Evolutionary conservation across 2,888 invertebrate species (phyloP), one percentile per base, ranked within the genome.

Genomic region (Byasa hedistus): DNA sequence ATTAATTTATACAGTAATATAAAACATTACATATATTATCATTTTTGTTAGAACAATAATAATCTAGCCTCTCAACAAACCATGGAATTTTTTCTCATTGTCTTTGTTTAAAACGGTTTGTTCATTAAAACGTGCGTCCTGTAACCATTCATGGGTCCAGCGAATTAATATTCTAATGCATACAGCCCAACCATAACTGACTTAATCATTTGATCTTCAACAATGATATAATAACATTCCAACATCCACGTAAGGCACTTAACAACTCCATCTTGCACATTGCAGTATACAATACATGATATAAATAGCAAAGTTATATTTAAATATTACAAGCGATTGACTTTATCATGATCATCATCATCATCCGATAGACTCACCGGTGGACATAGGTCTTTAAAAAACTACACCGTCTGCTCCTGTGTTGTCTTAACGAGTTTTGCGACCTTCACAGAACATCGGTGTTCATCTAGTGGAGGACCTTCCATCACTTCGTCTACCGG

Each of bases 281-380:
- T 51, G 23, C 22, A 65, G 55, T 51, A 61, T 57, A 57, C 36
- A 61, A 57, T 10, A 57, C 52, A 48, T 36, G 10, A 63, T 36
- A 23, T 19, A 62, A 57, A 55, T 59, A 23, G 36, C 63, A 62
- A 63, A 39, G 39, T 52, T 52, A 58, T 10, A 67, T 59, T 63
- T 64, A 57, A 63, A 58, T n/a, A 67, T 55, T 59, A 67, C 59
- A 57, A 55, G 56, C 65, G 57, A 67, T 61, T 70, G 69, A 39
- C 39, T 39, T 39, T 12, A 39, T 39, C 39, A 39, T 39, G 12
- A 39, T 15, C 12, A 39, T 39, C 39, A 39, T 39, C 39, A 39
- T 39, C 15, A 39, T 10, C 39, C 39, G 15, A 39, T 39, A 15
- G 39, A 39, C 12, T 39, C 39, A 39, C 39, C 10, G 39, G 3